These are phyloP conservation scores for Napeogenes sylphis DNA, from an alignment of 2,888 invertebrate genomes.

Conservation along the genomic window DNA sequence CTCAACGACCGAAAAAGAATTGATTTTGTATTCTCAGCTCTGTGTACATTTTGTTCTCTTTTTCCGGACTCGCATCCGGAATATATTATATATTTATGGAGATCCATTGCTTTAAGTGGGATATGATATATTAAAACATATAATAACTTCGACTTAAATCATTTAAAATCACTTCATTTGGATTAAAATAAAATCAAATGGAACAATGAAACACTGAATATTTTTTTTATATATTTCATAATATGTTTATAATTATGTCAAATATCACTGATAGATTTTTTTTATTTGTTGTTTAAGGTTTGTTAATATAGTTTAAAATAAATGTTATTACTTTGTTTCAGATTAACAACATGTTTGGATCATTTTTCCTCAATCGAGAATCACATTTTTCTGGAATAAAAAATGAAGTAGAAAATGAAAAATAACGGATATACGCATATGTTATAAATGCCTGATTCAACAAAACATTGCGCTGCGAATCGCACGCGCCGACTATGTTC, in stretches of 20 bases:
- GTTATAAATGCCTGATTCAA: constrained; percentile 74
- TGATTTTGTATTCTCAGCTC: constrained; percentile 41
- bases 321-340: constrained; percentile 1
- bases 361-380: constrained; percentile 11
- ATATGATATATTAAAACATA: no score
- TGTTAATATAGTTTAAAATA: constrained; percentile 10
- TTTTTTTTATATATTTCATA: no score
- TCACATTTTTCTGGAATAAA: constrained; percentile 32
- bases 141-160: no score
- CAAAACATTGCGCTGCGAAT: constrained; percentile 62
- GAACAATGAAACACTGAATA: no score
- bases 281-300: constrained; percentile 14
- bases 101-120: not conserved
- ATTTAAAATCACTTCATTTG: no score
- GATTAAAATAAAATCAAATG: no score
- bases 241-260: no score
- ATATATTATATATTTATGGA: constrained; percentile 31
- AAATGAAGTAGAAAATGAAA: constrained; percentile 22
- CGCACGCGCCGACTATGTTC: constrained; percentile 77
- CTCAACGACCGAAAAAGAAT: constrained; percentile 42
- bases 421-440: constrained; percentile 14
- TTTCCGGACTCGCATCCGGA: constrained; percentile 34
- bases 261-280: no score
- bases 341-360: not conserved
- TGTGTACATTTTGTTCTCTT: constrained; percentile 35